Evolutionary conservation across 2,113 vertebrate species (phyloP), one percentile per base, ranked within the genome.

Genomic region (Erythrocercus mccallii): DNA sequence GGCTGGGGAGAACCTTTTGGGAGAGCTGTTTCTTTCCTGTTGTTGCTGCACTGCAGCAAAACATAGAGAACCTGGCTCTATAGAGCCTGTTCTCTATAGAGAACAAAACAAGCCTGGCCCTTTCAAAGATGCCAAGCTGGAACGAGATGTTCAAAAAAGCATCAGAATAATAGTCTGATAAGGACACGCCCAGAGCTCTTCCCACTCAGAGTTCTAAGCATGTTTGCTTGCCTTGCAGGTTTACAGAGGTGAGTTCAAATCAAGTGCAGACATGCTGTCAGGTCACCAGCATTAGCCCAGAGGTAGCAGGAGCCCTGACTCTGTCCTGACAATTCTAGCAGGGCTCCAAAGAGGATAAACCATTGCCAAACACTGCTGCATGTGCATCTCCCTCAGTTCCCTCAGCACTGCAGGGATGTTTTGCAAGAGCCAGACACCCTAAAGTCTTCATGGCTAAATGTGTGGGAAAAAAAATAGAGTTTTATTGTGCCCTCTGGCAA

Each of bases 161-260:
- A 33, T 48, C 64, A 81, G 51, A 91, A 76, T 38, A 92, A 83
- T 42, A 74, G 42, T 25, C 30, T 70, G 71, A 50, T 73, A 56
- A 45, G 44, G 87, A 80, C 93, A 93, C 85, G 57, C 80, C 16
- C 88, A 40, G 64, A 64, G n/a, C 44, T 94, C 85, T 82, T 86
- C 72, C 85, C 37, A 9, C 37, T 44, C 25, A 60, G 64, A 45
- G 44, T 54, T 81, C 47, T 83, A 73, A 40, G 54, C 24, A 9
- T 14, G 35, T 86, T 93, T 90, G 76, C 82, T 85, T 47, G 81
- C 85, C 68, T 93, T 92, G 58, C 64, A 70, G n/a, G 74, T 93
- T 78, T 78, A 51, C 22, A 74, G 47, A 68, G 56, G 64, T 82
- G 86, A 88, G 82, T 86, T 90, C 88, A 95, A 83, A 71, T 54